Conservation (phyloP, 2,888 invertebrate species). For the Horisme vitalbata region DNA sequence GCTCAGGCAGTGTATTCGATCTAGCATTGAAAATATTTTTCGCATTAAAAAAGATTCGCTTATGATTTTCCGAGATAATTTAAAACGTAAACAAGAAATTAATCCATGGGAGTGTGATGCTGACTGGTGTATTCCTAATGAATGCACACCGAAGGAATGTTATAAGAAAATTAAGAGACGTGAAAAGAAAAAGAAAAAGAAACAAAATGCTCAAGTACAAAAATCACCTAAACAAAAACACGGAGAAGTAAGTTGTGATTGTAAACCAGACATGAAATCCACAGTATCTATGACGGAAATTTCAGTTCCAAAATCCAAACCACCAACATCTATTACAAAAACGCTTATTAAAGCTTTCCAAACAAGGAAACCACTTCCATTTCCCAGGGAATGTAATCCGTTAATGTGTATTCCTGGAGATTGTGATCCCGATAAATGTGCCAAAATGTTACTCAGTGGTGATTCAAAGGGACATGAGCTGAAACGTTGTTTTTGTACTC, state of each 20-base stretch:
- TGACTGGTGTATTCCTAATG: constrained; percentile 28
- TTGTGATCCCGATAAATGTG: no score
- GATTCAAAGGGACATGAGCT: constrained; percentile 13
- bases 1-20: constrained; percentile 26
- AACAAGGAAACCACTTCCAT: no score
- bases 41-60: constrained; percentile 52
- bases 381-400: not conserved
- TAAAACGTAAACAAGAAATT: constrained; percentile 36
- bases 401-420: not conserved
- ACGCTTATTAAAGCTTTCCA: no score
- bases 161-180: constrained; percentile 21
- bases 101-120: constrained; percentile 33
- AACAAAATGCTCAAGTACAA: constrained; percentile 1
- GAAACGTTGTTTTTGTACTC: constrained; percentile 24
- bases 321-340: no score
- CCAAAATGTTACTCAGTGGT: not conserved
- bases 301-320: no score
- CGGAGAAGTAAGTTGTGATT: not conserved
- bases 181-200: not conserved
- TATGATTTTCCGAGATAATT: constrained; percentile 42
- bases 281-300: no score
- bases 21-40: constrained; percentile 33
- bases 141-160: constrained; percentile 27
- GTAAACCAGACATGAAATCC: not conserved
- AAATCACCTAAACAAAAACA: constrained; percentile 3